These are phyloP conservation scores for Glossosoma conforme DNA, from an alignment of 1,140 invertebrate genomes.

Conservation along the genomic window DNA sequence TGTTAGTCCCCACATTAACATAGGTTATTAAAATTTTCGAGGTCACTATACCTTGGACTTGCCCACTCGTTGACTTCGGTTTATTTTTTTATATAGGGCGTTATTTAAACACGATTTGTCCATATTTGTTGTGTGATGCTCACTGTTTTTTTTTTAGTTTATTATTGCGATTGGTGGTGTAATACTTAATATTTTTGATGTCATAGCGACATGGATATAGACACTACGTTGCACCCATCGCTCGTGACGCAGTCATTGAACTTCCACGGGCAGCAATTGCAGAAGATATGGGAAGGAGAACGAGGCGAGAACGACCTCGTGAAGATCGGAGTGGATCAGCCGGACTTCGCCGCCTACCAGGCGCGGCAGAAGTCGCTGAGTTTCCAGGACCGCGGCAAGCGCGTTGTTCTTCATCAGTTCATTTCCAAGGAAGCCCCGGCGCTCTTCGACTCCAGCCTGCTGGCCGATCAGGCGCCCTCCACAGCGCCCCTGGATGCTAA, in stretches of 20 bases:
- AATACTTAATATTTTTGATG: background rate
- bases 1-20: too few relatives aligned
- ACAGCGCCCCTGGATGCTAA: conserved; percentile 39
- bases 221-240: conserved; percentile 56
- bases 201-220: conserved; percentile 20
- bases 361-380: conserved; percentile 69
- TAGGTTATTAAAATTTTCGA: too few relatives aligned
- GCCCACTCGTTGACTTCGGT: too few relatives aligned
- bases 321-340: conserved; percentile 61
- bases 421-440: conserved; percentile 70
- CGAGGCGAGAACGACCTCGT: conserved; percentile 67
- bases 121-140: too few relatives aligned
- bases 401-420: conserved; percentile 79
- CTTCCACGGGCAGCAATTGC: conserved; percentile 79
- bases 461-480: conserved; percentile 49
- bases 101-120: too few relatives aligned
- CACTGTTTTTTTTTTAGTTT: too few relatives aligned
- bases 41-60: too few relatives aligned
- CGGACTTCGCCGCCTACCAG: conserved; percentile 70
- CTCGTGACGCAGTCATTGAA: conserved; percentile 68
- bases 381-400: conserved; percentile 75
- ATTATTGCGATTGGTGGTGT: too few relatives aligned
- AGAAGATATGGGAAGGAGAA: conserved; percentile 80
- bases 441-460: conserved; percentile 57
- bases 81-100: too few relatives aligned